Conservation (phyloP, 2,797 vertebrate species). For the Agapornis canus region DNA sequence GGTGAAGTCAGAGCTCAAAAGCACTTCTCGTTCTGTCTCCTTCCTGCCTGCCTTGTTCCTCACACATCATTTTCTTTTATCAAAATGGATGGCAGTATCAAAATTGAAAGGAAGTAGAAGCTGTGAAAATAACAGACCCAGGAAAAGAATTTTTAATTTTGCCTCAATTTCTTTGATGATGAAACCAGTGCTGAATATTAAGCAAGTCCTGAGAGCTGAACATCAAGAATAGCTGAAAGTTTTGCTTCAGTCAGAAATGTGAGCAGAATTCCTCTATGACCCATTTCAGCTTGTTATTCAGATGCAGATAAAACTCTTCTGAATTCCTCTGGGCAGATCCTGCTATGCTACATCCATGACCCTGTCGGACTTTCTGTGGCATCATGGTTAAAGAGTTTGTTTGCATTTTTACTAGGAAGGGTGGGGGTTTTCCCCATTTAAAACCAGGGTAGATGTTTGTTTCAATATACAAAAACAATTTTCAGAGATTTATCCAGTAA, state of each 20-base stretch:
- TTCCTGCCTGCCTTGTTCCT: slow-evolving; percentile 55
- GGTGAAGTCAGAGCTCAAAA: slow-evolving; percentile 53
- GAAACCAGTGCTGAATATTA: slow-evolving; percentile 63
- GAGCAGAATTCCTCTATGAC: slow-evolving; percentile 25
- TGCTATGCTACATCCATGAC: background rate
- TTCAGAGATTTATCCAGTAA: background rate
- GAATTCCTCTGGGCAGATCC: background rate
- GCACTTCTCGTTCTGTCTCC: slow-evolving; percentile 56
- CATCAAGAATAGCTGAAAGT: slow-evolving; percentile 53
- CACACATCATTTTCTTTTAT: slow-evolving; percentile 70
- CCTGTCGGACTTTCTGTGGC: background rate
- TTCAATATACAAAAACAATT: background rate
- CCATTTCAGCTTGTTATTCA: background rate
- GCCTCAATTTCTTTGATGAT: slow-evolving; percentile 70
- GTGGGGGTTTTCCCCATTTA: background rate
- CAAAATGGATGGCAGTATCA: slow-evolving; percentile 55
- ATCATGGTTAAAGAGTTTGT: background rate
- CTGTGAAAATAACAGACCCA: slow-evolving; percentile 68
- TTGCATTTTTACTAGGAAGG: background rate
- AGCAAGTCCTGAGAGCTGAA: slow-evolving; percentile 42
- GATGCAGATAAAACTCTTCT: background rate
- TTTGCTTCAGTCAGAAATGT: slow-evolving; percentile 49
- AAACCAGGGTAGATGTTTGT: background rate
- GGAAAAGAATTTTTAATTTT: slow-evolving; percentile 72
- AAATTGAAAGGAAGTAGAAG: slow-evolving; percentile 69